Evolutionary conservation across 2,113 vertebrate genomes (phyloP).

Genomic region (Urocolius indicus): DNA sequence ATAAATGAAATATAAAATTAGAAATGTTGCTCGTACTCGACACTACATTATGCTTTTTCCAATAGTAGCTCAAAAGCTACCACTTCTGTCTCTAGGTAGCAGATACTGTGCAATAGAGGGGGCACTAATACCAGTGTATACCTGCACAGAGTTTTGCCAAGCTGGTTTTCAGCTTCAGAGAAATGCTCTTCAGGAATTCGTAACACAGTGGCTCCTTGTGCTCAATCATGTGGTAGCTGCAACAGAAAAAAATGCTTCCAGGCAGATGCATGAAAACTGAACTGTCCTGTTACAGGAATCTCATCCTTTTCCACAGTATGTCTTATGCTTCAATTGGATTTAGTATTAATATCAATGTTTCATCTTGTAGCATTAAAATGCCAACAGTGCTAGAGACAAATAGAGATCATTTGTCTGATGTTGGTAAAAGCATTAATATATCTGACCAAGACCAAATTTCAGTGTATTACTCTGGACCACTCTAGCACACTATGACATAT

Average conservation of each 20-base stretch:
- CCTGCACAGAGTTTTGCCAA: not conserved
- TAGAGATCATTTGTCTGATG: not conserved
- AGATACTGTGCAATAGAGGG: not conserved
- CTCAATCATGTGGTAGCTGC: not conserved
- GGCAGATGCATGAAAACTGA: not conserved
- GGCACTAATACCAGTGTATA: not conserved
- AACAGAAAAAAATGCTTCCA: not conserved
- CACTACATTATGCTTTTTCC: not conserved
- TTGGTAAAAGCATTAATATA: not conserved
- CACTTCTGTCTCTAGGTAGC: not conserved
- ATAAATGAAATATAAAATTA: not conserved
- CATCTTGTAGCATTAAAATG: not conserved
- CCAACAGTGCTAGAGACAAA: not conserved
- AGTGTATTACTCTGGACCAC: not conserved
- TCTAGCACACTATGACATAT: not conserved
- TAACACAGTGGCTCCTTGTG: not conserved
- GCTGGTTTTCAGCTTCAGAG: not conserved
- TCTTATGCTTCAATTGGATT: not conserved
- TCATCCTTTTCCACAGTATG: not conserved
- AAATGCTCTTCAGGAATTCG: not conserved
- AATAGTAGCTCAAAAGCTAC: not conserved
- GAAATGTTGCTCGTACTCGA: not conserved
- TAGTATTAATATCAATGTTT: not conserved
- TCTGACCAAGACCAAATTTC: not conserved
- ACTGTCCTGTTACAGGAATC: not conserved